A percentile compares a stretch with the other conserved stretches of the same genome.
Evolutionary conservation across 2,113 vertebrate genomes (phyloP).

Genomic region (Labrus mixtus): DNA sequence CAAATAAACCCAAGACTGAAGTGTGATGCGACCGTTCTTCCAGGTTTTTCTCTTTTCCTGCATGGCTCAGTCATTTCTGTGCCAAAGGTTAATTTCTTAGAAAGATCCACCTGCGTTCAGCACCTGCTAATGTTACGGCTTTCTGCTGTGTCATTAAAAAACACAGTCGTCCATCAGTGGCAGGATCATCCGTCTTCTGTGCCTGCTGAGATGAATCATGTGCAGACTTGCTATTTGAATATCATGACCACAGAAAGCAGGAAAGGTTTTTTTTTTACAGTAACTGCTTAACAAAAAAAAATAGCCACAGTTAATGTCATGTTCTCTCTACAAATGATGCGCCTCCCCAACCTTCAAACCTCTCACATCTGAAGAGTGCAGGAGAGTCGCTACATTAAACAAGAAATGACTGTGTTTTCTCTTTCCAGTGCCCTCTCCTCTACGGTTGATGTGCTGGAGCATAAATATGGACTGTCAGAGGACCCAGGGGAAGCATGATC

Average conservation of each 20-base stretch:
- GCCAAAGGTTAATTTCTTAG: background rate
- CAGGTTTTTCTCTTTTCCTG: background rate
- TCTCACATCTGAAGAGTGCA: background rate
- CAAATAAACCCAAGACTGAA: background rate
- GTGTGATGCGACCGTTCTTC: background rate
- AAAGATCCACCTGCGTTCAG: background rate
- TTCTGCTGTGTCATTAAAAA: background rate
- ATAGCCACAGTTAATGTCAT: background rate
- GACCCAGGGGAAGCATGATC: conserved; percentile 57
- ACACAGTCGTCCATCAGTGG: background rate
- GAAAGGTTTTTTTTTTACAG: too few species aligned
- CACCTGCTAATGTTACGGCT: conserved; percentile 2
- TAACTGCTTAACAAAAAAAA: background rate
- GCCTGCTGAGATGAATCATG: background rate
- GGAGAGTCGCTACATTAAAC: conserved; percentile 18
- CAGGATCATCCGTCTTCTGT: conserved; percentile 3
- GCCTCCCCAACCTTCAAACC: background rate
- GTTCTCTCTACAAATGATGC: background rate
- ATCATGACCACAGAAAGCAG: background rate
- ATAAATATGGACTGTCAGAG: conserved; percentile 86
- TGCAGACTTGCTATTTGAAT: conserved; percentile 10
- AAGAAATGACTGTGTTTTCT: conserved; percentile 43
- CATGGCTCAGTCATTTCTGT: background rate
- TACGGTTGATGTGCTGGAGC: conserved; percentile 86
- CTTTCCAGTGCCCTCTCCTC: conserved; percentile 86